phyloP scores from a whole-genome alignment of 2,888 invertebrate genomes.

The Bimastos eiseni region DNA sequence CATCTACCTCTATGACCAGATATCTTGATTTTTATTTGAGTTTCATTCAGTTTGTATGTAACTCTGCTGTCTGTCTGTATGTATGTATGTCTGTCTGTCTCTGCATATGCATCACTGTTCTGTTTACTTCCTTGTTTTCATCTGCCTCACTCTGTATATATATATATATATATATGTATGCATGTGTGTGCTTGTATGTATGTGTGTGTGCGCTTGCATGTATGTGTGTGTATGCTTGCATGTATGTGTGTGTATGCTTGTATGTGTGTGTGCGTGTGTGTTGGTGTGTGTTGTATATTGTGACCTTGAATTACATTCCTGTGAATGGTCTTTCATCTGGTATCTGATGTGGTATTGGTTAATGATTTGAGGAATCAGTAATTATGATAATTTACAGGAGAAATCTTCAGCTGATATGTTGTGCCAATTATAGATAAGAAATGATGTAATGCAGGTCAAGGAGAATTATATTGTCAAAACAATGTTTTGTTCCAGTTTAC shows the following conservation, averaged over 20 bases:
- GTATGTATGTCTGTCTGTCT: neutral
- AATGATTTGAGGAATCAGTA: neutral
- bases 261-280: no score
- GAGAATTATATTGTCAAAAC: neutral
- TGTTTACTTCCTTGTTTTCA: neutral
- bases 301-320: neutral
- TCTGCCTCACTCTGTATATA: neutral
- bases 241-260: no score
- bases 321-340: neutral
- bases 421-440: neutral
- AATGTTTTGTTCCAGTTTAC: neutral
- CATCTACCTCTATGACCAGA: neutral
- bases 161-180: neutral
- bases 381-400: neutral
- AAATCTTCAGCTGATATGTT: neutral
- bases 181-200: neutral
- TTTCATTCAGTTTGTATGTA: neutral
- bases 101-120: neutral
- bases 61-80: neutral
- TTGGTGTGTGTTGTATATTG: neutral
- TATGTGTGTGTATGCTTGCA: neutral
- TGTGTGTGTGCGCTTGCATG: no score
- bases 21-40: neutral
- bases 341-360: neutral
- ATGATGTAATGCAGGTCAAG: neutral